A percentile compares a stretch with the other conserved stretches of the same genome.
These are phyloP conservation scores for Lonchura striata DNA, from an alignment of 2,113 vertebrate species.

Conservation along the genomic window DNA sequence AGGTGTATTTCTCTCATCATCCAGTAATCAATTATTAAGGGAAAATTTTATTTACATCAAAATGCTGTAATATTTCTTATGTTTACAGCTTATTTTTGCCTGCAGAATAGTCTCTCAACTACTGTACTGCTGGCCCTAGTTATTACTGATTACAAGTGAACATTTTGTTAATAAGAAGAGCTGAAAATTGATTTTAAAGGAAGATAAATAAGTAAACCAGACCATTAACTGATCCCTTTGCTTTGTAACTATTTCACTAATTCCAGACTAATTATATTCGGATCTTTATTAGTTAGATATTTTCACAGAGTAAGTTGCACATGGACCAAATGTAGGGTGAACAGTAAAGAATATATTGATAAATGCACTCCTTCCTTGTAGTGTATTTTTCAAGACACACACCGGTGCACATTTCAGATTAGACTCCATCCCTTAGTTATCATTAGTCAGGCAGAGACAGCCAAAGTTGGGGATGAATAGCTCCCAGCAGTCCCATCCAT, in stretches of 20 bases:
- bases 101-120: background rate
- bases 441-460: constrained; percentile 54
- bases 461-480: constrained; percentile 24
- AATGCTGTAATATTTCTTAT: constrained; percentile 7
- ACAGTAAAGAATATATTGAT: constrained; percentile 23
- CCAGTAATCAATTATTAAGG: constrained; percentile 47
- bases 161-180: constrained; percentile 15
- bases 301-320: background rate
- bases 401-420: constrained; percentile 48
- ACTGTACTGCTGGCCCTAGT: background rate
- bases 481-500: background rate
- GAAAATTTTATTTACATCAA: constrained; percentile 39
- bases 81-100: constrained; percentile 16
- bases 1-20: constrained; percentile 3
- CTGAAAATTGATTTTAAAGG: constrained; percentile 10
- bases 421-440: constrained; percentile 25
- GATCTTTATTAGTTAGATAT: background rate
- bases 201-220: constrained; percentile 17
- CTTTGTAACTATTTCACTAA: constrained; percentile 33
- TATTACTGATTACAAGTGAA: constrained; percentile 5
- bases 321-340: background rate
- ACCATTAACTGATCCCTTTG: background rate
- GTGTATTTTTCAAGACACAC: constrained; percentile 49
- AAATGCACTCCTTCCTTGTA: constrained; percentile 36
- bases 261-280: constrained; percentile 6